Evolutionary conservation across 2,888 invertebrate species (phyloP).

Genomic region (Folsomia candida): DNA sequence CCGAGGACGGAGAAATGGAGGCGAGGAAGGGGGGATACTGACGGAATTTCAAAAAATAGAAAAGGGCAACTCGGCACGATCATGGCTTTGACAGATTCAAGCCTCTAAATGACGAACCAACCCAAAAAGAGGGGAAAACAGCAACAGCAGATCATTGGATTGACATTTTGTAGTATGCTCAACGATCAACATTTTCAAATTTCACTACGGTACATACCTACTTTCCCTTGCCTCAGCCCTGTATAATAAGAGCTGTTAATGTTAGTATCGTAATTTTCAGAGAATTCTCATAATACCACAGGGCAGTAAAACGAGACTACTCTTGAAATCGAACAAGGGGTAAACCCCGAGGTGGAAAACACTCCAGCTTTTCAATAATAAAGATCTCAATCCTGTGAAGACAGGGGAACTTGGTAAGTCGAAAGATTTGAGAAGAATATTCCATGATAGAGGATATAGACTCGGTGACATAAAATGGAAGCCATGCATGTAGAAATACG

Average conservation of each 20-base stretch:
- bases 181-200: neutral
- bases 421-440: neutral
- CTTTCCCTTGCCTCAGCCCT: no score
- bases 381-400: neutral
- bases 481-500: neutral
- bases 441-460: no score
- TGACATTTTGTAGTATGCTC: constrained; percentile 5
- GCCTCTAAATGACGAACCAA: neutral
- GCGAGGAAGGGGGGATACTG: neutral
- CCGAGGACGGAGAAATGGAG: neutral
- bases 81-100: neutral
- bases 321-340: no score
- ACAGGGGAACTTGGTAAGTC: neutral
- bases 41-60: neutral
- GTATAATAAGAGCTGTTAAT: neutral
- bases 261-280: neutral
- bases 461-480: neutral
- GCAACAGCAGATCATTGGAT: constrained; percentile 16
- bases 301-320: neutral
- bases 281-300: neutral
- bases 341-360: neutral
- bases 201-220: neutral
- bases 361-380: neutral
- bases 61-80: constrained; percentile 6
- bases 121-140: constrained; percentile 2